Conservation (phyloP, 2,797 vertebrate genomes). For the Potorous gilbertii region DNA sequence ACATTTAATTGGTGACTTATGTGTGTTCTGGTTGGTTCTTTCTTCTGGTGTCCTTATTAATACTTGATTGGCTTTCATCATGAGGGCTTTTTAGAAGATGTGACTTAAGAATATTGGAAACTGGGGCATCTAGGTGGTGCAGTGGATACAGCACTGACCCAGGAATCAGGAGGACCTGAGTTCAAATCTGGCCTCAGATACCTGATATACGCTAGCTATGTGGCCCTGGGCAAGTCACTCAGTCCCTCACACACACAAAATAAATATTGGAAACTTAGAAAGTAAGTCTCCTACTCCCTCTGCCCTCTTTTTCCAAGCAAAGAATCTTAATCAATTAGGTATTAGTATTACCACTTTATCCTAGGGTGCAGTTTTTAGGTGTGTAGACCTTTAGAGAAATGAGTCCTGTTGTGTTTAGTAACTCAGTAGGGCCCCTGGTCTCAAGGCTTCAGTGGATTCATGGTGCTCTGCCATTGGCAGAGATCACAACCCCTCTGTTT, state of each 20-base stretch:
- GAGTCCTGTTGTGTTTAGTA: neutral
- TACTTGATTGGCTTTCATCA: slow-evolving; percentile 64
- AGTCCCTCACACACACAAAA: no score
- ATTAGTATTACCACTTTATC: neutral
- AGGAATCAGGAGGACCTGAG: no score
- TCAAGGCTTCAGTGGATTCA: neutral
- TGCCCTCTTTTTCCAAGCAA: neutral
- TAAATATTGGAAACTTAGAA: neutral
- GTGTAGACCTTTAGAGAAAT: neutral
- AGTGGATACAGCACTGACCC: no score
- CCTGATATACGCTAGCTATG: no score
- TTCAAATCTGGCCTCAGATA: no score
- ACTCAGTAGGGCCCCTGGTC: neutral
- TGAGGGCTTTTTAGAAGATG: slow-evolving; percentile 40
- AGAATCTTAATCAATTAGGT: neutral
- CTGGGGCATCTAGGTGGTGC: no score
- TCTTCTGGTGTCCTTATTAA: slow-evolving; percentile 63
- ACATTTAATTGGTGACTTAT: slow-evolving; percentile 56
- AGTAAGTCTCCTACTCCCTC: neutral
- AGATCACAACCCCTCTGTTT: neutral
- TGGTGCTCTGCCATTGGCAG: neutral
- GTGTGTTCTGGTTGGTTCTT: slow-evolving; percentile 57
- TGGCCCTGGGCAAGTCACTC: no score
- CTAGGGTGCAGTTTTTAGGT: neutral
- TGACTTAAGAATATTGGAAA: neutral